Evolutionary conservation across 1,140 invertebrate genomes (phyloP), one percentile per base, ranked within the genome.

Genomic region (Holotrichia oblita): DNA sequence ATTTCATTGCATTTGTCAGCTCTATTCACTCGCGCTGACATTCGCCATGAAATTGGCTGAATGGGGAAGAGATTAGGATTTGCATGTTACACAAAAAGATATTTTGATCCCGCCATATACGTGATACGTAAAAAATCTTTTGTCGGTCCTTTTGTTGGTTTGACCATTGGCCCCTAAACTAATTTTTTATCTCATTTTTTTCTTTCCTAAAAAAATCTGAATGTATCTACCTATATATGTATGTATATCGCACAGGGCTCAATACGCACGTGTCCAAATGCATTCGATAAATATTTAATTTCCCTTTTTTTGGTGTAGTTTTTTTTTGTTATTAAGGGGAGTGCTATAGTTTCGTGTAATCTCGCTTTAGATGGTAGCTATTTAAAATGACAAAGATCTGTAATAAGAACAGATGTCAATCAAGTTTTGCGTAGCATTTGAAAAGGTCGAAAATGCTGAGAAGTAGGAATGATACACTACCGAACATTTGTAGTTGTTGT

Each of bases 41-140:
- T 55, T 55, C 48, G 48, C 76, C 40, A 40, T 61, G 17, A 77
- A 77, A 77, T 77, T 77, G 61, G 76, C 55, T 40, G 48, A 48
- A 76, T 48, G 44, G 48, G 44, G 12, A 24, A n/a, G 20, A 48
- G 73, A 76, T 76, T 76, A 76, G 40, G 40, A 76, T 76, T 76
- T 76, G 73, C 73, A 76, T 76, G 73, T 76, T 41, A 41, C 27
- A 73, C 34, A 59, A 77, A 77, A 41, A 77, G 40, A 77, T 61
- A 77, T 77, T 77, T 22, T 76, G 75, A 77, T 77, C 76, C 55
- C 76, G 24, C 48, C 22, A 76, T 42, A 55, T 76, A 24, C 27
- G n/a, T 14, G 40, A 61, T 9, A 24, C 17, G 42, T 40, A 77
- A 77, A 77, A 77, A 69, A 69, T 64, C 24, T 61, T 64, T 77